Evolutionary conservation across 2,797 vertebrate species (phyloP).

Genomic region (Spea hammondii): DNA sequence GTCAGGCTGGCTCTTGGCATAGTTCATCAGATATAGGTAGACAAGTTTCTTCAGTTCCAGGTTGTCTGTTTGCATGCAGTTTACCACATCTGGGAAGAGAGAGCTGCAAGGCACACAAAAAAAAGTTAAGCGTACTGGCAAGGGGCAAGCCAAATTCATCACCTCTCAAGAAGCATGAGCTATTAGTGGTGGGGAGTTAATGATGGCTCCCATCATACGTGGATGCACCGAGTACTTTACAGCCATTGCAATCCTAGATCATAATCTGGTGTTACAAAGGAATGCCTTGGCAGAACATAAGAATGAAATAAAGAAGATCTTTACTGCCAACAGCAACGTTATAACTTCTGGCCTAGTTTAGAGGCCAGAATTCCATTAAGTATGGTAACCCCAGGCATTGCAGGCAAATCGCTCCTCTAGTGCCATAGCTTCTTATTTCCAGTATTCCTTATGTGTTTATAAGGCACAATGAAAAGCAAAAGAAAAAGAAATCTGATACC

Average conservation of each 20-base stretch:
- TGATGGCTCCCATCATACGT: too few species aligned
- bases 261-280: not conserved
- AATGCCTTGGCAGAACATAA: not conserved
- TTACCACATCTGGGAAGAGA: constrained; percentile 96
- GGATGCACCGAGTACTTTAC: too few species aligned
- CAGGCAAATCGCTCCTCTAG: too few species aligned
- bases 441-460: too few species aligned
- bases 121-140: not conserved
- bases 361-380: too few species aligned
- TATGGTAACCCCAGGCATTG: too few species aligned
- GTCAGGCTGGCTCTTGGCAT: constrained; percentile 97
- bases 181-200: too few species aligned
- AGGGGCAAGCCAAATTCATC: too few species aligned
- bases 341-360: too few species aligned
- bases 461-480: not conserved
- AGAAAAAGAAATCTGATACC: constrained; percentile 67
- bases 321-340: not conserved
- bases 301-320: not conserved
- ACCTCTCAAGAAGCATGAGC: too few species aligned
- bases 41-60: constrained; percentile 97
- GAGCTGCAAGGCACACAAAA: constrained; percentile 68
- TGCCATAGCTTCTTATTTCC: too few species aligned
- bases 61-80: constrained; percentile 99
- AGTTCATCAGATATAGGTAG: constrained; percentile 98
- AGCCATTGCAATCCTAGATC: not conserved